A percentile compares a stretch with the other conserved stretches of the same genome.
These are phyloP conservation scores for Lophius americanus DNA, from an alignment of 2,797 vertebrate species.

Conservation along the genomic window DNA sequence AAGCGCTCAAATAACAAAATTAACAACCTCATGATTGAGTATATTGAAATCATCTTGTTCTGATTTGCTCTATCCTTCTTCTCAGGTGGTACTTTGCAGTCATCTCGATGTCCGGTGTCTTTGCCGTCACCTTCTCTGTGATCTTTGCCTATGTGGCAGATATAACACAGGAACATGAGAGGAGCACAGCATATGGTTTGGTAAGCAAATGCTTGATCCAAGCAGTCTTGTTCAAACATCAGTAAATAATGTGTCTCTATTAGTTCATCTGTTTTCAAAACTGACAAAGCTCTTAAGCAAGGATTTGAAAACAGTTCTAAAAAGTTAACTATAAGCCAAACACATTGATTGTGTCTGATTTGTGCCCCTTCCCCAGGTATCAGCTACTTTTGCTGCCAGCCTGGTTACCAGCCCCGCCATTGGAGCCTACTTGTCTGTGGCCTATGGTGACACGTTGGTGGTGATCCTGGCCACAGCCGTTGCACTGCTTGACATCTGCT, in stretches of 20 bases:
- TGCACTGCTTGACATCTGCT: conserved; percentile 91
- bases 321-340: background rate
- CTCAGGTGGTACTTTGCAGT: conserved; percentile 95
- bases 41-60: background rate
- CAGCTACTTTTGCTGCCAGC: conserved; percentile 91
- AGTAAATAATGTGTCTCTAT: background rate
- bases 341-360: background rate
- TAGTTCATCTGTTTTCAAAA: background rate
- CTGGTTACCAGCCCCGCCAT: conserved; percentile 93
- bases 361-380: conserved; percentile 79
- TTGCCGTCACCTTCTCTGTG: conserved; percentile 93
- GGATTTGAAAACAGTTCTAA: background rate
- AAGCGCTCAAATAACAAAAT: background rate
- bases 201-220: conserved; percentile 71
- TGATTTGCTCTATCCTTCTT: background rate
- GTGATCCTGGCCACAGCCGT: conserved; percentile 92
- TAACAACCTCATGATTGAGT: background rate
- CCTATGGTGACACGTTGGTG: conserved; percentile 89
- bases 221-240: background rate
- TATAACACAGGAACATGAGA: conserved; percentile 93
- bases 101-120: conserved; percentile 93
- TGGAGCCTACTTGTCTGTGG: conserved; percentile 87
- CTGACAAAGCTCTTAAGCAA: background rate
- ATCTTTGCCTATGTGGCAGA: conserved; percentile 94
- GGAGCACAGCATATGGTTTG: conserved; percentile 92